Percentiles rank a stretch among this genome's conserved stretches.
Evolutionary conservation across 2,113 vertebrate species (phyloP).

Genomic region (Synchiropus splendidus): DNA sequence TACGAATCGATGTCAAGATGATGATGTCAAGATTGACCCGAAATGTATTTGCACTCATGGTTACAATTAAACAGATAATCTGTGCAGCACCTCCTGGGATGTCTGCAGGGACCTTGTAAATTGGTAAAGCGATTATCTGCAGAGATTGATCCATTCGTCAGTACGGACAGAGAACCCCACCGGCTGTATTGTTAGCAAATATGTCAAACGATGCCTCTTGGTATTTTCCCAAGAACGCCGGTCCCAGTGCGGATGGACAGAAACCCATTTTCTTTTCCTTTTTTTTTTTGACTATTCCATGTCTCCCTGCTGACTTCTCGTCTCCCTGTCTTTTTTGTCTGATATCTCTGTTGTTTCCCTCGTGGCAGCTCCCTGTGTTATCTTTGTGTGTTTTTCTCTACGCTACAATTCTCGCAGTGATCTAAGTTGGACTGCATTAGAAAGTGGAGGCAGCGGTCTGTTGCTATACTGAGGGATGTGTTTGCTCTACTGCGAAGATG

Average conservation of each 20-base stretch:
- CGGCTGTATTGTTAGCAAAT: slow-evolving; percentile 82
- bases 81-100: slow-evolving; percentile 84
- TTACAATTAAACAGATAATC: slow-evolving; percentile 72
- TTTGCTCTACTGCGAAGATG: slow-evolving; percentile 99
- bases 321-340: slow-evolving; percentile 34
- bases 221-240: slow-evolving; percentile 83
- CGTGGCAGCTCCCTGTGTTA: slow-evolving; percentile 95
- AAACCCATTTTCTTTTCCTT: slow-evolving; percentile 74
- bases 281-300: slow-evolving; percentile 70
- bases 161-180: slow-evolving; percentile 77
- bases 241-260: slow-evolving; percentile 79
- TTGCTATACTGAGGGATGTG: slow-evolving; percentile 96
- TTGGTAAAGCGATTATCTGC: slow-evolving; percentile 87
- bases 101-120: slow-evolving; percentile 79
- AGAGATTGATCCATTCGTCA: slow-evolving; percentile 88
- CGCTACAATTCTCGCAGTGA: slow-evolving; percentile 96
- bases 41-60: slow-evolving; percentile 75
- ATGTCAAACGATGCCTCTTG: slow-evolving; percentile 94
- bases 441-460: slow-evolving; percentile 99
- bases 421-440: slow-evolving; percentile 98
- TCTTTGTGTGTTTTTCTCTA: slow-evolving; percentile 94
- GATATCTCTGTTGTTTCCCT: slow-evolving; percentile 54
- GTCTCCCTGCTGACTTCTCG: slow-evolving; percentile 18
- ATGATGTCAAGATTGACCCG: slow-evolving; percentile 55
- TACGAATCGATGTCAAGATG: no score